Evolutionary conservation across 2,888 invertebrate genomes (phyloP).

Genomic region (Chymomyza caudatula): DNA sequence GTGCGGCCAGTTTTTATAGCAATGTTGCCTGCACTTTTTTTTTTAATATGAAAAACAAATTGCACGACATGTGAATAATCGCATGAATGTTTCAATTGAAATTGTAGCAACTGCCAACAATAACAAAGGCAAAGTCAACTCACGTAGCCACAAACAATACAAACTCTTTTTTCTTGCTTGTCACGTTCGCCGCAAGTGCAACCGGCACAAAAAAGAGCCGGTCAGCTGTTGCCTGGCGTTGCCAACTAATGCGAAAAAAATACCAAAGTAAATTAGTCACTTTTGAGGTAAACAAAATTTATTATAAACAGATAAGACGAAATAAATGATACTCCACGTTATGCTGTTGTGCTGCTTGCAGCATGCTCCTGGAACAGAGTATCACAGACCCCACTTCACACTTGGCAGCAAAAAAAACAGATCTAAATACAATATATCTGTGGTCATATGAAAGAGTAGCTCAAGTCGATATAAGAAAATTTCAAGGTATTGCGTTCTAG

Average conservation of each 20-base stretch:
- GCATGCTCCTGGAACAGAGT: no score
- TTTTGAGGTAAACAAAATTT: neutral
- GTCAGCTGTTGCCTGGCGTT: conserved; percentile 57
- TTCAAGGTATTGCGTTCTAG: no score
- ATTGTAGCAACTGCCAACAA: conserved; percentile 36
- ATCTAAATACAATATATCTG: no score
- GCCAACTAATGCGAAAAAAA: conserved; percentile 35
- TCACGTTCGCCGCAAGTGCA: conserved; percentile 50
- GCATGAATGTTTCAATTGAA: conserved; percentile 43
- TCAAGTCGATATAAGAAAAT: no score
- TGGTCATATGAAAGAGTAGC: no score
- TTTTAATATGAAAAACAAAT: conserved; percentile 27
- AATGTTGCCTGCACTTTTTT: neutral
- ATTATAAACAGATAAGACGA: neutral
- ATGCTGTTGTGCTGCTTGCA: no score
- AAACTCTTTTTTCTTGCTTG: conserved; percentile 47
- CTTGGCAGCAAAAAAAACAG: no score
- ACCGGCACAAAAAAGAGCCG: conserved; percentile 33
- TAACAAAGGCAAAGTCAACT: conserved; percentile 43
- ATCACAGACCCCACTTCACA: no score
- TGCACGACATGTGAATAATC: conserved; percentile 51
- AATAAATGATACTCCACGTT: no score
- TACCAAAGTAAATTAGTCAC: neutral
- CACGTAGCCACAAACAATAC: conserved; percentile 38
- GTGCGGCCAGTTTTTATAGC: conserved; percentile 28